A percentile compares a stretch with the other conserved stretches of the same genome.
Conservation (phyloP, 2,888 invertebrate species). For the Dexiosoma caninum region DNA sequence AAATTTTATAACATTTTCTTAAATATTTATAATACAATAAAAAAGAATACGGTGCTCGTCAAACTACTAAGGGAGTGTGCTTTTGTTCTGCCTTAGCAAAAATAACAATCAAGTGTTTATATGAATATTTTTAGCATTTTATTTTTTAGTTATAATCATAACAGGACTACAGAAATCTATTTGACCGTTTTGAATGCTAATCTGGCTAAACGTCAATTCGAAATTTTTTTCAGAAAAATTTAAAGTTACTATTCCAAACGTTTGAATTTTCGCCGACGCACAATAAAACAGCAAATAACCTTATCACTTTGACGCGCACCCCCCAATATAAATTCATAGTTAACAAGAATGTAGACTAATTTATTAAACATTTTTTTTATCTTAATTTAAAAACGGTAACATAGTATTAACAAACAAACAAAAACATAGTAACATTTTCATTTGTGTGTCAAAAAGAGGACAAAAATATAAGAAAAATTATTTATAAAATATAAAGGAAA, state of each 20-base stretch:
- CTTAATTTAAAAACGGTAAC: slow-evolving; percentile 6
- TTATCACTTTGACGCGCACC: background rate
- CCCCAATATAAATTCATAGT: slow-evolving; percentile 57
- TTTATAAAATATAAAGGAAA: background rate
- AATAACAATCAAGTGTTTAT: too few species aligned
- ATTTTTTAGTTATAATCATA: too few species aligned
- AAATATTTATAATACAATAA: background rate
- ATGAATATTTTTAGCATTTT: too few species aligned
- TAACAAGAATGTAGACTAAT: slow-evolving; percentile 70
- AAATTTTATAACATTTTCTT: slow-evolving; percentile 43
- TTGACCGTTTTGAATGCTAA: too few species aligned
- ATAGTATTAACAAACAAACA: slow-evolving; percentile 12
- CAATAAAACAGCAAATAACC: background rate
- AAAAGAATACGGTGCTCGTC: background rate
- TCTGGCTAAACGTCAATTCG: too few species aligned
- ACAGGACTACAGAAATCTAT: too few species aligned
- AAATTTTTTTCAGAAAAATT: too few species aligned
- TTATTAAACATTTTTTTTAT: slow-evolving; percentile 59
- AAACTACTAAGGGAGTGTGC: background rate
- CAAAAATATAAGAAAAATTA: background rate
- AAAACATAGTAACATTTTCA: slow-evolving; percentile 32
- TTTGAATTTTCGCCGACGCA: too few species aligned
- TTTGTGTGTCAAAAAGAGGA: background rate
- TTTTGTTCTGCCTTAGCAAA: background rate
- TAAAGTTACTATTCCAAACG: too few species aligned